A percentile compares a stretch with the other conserved stretches of the same genome.
phyloP scores from a whole-genome alignment of 2,888 invertebrate genomes.

The Drosophila neonasuta region DNA sequence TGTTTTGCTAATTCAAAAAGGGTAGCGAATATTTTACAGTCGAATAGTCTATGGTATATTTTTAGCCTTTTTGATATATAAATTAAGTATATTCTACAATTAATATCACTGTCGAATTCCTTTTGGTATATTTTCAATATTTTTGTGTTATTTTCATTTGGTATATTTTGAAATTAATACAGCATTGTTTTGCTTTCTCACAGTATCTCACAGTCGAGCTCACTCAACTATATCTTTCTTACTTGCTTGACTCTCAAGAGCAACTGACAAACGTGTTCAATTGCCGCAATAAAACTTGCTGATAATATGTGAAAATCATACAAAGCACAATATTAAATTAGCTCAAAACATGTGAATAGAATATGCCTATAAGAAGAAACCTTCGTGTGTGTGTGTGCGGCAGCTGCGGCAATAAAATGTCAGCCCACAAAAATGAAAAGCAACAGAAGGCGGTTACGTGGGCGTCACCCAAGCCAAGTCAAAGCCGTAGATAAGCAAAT shows the following conservation, averaged over 20 bases:
- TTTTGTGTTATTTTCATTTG: too few species aligned
- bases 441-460: conserved; percentile 12
- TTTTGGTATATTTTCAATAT: too few species aligned
- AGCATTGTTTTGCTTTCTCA: too few species aligned
- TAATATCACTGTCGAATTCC: too few species aligned
- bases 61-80: too few species aligned
- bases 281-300: conserved; percentile 76
- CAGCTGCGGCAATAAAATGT: conserved; percentile 54
- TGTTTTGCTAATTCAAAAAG: too few species aligned
- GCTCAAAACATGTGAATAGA: conserved; percentile 55
- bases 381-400: conserved; percentile 6
- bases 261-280: conserved; percentile 71
- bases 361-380: conserved; percentile 8
- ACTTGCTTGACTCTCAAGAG: conserved; percentile 17
- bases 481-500: conserved; percentile 29
- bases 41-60: too few species aligned
- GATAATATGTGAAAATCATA: conserved; percentile 78
- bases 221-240: too few species aligned
- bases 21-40: too few species aligned
- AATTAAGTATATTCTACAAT: too few species aligned
- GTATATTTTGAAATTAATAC: too few species aligned
- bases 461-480: conserved; percentile 30
- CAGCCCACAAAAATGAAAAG: conserved; percentile 45
- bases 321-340: conserved; percentile 78
- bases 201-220: too few species aligned